These are phyloP conservation scores for Echeneis naucrates DNA, from an alignment of 2,797 vertebrate species.

Conservation along the genomic window DNA sequence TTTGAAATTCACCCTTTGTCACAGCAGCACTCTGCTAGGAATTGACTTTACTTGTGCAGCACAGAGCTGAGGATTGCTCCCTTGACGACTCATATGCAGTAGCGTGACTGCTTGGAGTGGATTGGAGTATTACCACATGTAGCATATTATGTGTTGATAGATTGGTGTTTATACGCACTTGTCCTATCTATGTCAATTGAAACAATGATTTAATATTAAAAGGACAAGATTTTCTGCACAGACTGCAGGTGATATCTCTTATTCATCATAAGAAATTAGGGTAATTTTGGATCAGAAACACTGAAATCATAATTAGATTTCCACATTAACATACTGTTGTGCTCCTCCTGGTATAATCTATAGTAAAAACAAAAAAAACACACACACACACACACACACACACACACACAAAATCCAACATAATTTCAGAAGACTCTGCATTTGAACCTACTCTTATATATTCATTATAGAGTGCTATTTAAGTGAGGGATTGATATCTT, in stretches of 20 bases:
- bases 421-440: conserved; percentile 33
- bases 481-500: conserved; percentile 47
- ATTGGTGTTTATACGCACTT: conserved; percentile 72
- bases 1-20: conserved; percentile 72
- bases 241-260: conserved; percentile 41
- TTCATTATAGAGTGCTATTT: conserved; percentile 31
- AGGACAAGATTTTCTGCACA: conserved; percentile 33
- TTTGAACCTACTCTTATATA: conserved; percentile 46
- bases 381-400: no score
- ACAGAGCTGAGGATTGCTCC: conserved; percentile 68
- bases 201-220: conserved; percentile 65
- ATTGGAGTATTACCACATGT: conserved; percentile 74
- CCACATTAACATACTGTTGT: conserved; percentile 24
- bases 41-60: conserved; percentile 65
- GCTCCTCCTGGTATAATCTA: conserved; percentile 42
- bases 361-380: conserved; percentile 31
- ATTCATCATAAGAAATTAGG: conserved; percentile 42
- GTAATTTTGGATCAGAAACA: conserved; percentile 32
- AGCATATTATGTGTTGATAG: conserved; percentile 69
- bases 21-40: conserved; percentile 66
- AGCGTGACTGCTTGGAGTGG: conserved; percentile 69
- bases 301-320: conserved; percentile 61
- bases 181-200: conserved; percentile 72
- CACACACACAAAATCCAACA: no score
- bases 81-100: conserved; percentile 66